These are phyloP conservation scores for Oncopodura yosiiana DNA, from an alignment of 1,140 invertebrate genomes.

Conservation along the genomic window DNA sequence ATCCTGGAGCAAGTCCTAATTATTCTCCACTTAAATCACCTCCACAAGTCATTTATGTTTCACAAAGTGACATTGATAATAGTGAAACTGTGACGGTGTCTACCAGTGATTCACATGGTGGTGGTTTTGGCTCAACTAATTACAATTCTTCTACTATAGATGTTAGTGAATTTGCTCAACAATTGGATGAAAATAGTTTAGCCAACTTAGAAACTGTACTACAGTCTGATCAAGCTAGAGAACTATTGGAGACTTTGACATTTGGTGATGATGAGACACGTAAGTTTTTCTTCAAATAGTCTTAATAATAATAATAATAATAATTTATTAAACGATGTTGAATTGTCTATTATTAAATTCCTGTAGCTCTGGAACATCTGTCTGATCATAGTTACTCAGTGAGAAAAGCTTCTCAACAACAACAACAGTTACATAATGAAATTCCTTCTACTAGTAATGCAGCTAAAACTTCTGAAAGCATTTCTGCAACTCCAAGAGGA, in stretches of 20 bases:
- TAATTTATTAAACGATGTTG: no score
- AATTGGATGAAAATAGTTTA: conserved; percentile 22
- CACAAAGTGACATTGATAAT: not conserved
- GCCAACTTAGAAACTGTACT: conserved; percentile 28
- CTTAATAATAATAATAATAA: not conserved
- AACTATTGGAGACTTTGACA: conserved; percentile 8
- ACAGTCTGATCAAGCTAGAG: conserved; percentile 16
- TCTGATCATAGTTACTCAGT: conserved; percentile 22
- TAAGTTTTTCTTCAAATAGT: not conserved
- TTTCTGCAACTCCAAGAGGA: not conserved
- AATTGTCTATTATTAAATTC: not conserved
- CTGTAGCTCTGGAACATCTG: not conserved
- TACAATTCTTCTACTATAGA: conserved; percentile 6
- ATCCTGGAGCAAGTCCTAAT: no score
- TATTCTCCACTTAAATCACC: no score
- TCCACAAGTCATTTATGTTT: conserved; percentile 4
- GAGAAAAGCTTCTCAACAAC: not conserved
- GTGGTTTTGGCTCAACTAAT: not conserved
- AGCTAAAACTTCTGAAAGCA: no score
- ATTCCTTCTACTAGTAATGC: no score
- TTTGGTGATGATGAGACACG: not conserved
- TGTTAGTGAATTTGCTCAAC: conserved; percentile 7
- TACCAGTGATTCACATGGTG: not conserved
- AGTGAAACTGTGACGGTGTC: not conserved
- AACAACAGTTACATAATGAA: no score